Percentiles rank a stretch among this genome's conserved stretches.
Evolutionary conservation across 2,797 vertebrate species (phyloP).

Genomic region (Clarias pachynema): DNA sequence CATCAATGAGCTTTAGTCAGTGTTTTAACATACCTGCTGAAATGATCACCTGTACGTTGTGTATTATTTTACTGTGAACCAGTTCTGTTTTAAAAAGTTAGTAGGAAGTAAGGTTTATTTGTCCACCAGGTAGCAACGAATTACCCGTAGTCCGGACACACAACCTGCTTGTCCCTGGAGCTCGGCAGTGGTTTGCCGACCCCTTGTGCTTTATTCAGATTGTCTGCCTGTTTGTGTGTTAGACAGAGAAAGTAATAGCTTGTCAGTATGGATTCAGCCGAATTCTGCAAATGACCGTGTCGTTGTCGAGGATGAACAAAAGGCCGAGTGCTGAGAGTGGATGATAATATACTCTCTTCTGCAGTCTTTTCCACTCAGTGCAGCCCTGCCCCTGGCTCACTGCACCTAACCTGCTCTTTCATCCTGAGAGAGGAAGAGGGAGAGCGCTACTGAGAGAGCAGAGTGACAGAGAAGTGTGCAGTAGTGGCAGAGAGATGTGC

Average conservation of each 20-base stretch:
- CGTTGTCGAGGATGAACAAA: slow-evolving; percentile 8
- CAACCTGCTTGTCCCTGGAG: background rate
- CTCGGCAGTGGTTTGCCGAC: background rate
- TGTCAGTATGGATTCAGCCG: background rate
- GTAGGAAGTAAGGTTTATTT: background rate
- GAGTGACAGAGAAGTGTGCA: slow-evolving; percentile 2
- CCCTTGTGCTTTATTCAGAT: background rate
- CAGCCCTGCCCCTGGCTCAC: slow-evolving; percentile 27
- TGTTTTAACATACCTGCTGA: background rate
- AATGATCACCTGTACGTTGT: no score
- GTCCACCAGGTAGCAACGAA: background rate
- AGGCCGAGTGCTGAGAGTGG: slow-evolving; percentile 14
- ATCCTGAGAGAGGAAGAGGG: slow-evolving; percentile 24
- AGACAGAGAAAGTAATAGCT: background rate
- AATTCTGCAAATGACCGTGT: slow-evolving; percentile 2
- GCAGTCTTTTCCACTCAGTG: slow-evolving; percentile 17
- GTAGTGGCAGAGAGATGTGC: background rate
- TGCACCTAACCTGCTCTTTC: slow-evolving; percentile 35
- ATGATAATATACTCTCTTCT: slow-evolving; percentile 28
- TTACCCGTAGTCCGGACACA: background rate
- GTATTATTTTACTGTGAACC: background rate
- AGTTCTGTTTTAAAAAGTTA: background rate
- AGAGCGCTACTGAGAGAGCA: slow-evolving; percentile 20
- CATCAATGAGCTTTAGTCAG: background rate
- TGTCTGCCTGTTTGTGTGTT: background rate